A percentile compares a stretch with the other conserved stretches of the same genome.
Conservation (phyloP, 2,888 invertebrate species). For the Leistus spinibarbis region DNA sequence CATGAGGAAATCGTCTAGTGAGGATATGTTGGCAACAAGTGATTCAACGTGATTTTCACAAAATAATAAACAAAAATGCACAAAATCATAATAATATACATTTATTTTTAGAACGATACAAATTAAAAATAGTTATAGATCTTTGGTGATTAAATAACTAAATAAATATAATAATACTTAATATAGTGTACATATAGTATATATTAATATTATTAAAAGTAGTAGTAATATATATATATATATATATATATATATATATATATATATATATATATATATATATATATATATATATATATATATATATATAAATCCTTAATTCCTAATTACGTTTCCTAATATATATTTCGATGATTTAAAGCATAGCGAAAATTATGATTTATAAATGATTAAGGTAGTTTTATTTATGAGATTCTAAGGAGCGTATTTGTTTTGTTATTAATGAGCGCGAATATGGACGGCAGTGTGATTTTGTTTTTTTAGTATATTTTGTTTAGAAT, state of each 20-base stretch:
- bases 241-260: too few relatives aligned
- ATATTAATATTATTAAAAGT: too few relatives aligned
- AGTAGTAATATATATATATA: too few relatives aligned
- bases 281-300: neutral
- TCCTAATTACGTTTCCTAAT: neutral
- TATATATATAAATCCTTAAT: neutral
- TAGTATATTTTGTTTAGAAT: neutral
- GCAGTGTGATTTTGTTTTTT: neutral
- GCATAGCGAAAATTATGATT: neutral
- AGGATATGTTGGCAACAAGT: conserved; percentile 31
- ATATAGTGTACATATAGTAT: too few relatives aligned
- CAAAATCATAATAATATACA: neutral
- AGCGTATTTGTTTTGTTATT: neutral
- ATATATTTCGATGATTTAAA: neutral
- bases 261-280: neutral
- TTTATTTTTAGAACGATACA: conserved; percentile 34
- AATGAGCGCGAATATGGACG: neutral
- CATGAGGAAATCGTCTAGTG: conserved; percentile 30
- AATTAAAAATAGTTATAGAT: conserved; percentile 21
- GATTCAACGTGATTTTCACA: neutral
- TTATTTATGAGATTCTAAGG: neutral
- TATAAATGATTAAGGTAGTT: neutral
- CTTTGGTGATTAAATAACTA: conserved; percentile 16
- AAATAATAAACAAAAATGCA: conserved; percentile 2
- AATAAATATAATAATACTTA: neutral